Conservation (phyloP, 1,140 invertebrate genomes). For the Branchinecta lynchi region DNA sequence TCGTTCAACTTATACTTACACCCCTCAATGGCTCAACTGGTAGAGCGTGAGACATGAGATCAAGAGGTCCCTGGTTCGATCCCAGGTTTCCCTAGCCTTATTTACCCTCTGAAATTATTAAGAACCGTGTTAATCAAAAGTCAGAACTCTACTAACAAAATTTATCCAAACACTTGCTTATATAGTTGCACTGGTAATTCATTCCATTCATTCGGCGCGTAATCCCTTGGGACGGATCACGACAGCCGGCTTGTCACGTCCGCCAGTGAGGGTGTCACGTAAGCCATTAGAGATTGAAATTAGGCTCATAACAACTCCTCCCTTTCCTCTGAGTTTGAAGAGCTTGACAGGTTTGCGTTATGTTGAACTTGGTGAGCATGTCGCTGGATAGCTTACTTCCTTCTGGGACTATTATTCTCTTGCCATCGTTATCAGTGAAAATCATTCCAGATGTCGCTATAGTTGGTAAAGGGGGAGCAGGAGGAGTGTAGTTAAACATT, state of each 20-base stretch:
- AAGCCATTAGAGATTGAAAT: slow-evolving; percentile 2
- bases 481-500: neutral
- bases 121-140: neutral
- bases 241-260: neutral
- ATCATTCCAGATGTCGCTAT: neutral
- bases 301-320: neutral
- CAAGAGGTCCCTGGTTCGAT: too few species aligned
- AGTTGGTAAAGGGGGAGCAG: slow-evolving; percentile 2
- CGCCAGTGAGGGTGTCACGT: neutral
- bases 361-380: neutral
- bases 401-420: neutral
- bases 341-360: slow-evolving; percentile 1
- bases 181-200: neutral
- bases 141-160: slow-evolving; percentile 1
- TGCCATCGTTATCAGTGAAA: neutral
- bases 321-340: neutral
- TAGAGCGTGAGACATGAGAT: too few species aligned
- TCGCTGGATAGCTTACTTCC: neutral
- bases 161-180: neutral
- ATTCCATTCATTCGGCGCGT: neutral
- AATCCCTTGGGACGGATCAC: neutral
- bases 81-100: too few species aligned
- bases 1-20: too few species aligned
- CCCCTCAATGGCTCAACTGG: too few species aligned
- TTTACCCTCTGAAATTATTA: too few species aligned